These are phyloP conservation scores for Numenius phaeopus DNA, from an alignment of 2,797 vertebrate species.

Conservation along the genomic window DNA sequence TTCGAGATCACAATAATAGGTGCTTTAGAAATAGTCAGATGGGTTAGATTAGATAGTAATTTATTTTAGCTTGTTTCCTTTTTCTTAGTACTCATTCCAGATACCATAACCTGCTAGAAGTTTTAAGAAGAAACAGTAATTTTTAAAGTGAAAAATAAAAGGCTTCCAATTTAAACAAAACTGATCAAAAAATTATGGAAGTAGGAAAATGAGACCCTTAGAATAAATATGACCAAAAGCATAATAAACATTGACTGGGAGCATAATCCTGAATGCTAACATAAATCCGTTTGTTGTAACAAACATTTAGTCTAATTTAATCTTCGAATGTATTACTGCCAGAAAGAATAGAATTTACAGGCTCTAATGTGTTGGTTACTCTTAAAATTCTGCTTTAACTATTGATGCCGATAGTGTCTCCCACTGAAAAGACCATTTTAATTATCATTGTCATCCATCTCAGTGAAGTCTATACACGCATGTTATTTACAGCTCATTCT, in stretches of 20 bases:
- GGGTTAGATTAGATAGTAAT: conserved; percentile 51
- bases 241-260: conserved; percentile 67
- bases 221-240: conserved; percentile 65
- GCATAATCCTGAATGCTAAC: conserved; percentile 72
- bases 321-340: conserved; percentile 74
- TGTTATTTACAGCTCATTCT: conserved; percentile 36
- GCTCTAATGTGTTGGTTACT: conserved; percentile 64
- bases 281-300: conserved; percentile 68
- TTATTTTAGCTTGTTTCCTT: conserved; percentile 51
- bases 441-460: conserved; percentile 70
- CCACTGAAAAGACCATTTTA: conserved; percentile 65
- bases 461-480: not conserved
- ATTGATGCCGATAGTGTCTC: conserved; percentile 54
- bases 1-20: conserved; percentile 20
- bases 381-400: conserved; percentile 67
- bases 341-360: conserved; percentile 75
- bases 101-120: not conserved
- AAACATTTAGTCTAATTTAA: conserved; percentile 81
- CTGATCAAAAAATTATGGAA: conserved; percentile 64
- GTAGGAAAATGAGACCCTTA: conserved; percentile 55
- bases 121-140: conserved; percentile 59
- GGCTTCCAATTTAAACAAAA: conserved; percentile 58
- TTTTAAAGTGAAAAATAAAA: conserved; percentile 59
- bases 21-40: conserved; percentile 48
- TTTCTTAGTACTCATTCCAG: conserved; percentile 19